Percentiles rank a stretch among this genome's conserved stretches.
Evolutionary conservation across 2,113 vertebrate genomes (phyloP).

Genomic region (Centrocercus urophasianus): DNA sequence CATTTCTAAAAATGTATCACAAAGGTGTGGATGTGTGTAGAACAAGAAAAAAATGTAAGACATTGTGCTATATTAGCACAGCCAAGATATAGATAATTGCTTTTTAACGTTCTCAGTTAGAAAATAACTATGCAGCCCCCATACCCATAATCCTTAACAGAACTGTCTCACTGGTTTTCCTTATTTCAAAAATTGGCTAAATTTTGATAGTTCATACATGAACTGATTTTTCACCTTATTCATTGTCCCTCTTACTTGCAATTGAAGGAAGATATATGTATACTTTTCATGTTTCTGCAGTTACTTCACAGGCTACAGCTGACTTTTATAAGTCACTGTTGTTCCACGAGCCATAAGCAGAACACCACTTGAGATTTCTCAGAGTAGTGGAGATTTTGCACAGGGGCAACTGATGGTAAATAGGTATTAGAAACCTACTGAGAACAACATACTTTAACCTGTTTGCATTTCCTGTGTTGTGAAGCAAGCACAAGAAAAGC

Average conservation of each 20-base stretch:
- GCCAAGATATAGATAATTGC: not conserved
- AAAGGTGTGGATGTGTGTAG: not conserved
- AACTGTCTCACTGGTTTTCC: not conserved
- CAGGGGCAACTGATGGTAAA: not conserved
- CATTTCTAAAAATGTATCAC: not conserved
- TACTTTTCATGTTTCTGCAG: not conserved
- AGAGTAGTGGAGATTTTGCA: not conserved
- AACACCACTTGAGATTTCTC: not conserved
- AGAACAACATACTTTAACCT: not conserved
- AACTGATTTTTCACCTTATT: not conserved
- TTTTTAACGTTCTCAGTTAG: not conserved
- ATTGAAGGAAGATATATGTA: accelerated
- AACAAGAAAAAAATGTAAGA: not conserved
- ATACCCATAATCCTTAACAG: not conserved
- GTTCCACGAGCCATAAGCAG: not conserved
- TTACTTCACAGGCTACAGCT: not conserved
- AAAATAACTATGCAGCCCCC: not conserved
- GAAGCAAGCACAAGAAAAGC: not conserved
- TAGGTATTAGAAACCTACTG: not conserved
- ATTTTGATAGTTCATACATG: not conserved
- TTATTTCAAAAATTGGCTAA: not conserved
- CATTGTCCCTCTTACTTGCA: not conserved
- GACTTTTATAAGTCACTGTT: not conserved
- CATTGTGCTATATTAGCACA: not conserved
- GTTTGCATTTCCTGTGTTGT: not conserved